Percentiles rank a stretch among this genome's conserved stretches.
Evolutionary conservation across 2,113 vertebrate genomes (phyloP).

Genomic region (Sakesphorus luctuosus): DNA sequence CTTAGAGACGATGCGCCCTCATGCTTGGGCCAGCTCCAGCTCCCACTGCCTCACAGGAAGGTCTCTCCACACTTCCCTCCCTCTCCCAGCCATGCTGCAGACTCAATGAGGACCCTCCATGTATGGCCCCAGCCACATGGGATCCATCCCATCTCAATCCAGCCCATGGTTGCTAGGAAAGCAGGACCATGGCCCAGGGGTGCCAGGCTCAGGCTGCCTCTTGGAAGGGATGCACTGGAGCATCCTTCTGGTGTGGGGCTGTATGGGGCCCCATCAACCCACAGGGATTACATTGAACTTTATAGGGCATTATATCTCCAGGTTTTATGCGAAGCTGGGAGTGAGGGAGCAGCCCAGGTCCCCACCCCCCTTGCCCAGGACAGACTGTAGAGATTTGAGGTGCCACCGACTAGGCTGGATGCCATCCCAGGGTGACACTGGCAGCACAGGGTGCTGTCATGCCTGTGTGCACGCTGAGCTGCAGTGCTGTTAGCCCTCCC

Average conservation of each 20-base stretch:
- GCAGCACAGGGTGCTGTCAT: background rate
- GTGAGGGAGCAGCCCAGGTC: background rate
- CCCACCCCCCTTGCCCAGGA: background rate
- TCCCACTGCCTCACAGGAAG: background rate
- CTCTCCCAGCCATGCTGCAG: accelerated
- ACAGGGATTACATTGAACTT: background rate
- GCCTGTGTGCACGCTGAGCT: background rate
- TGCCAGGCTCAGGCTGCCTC: background rate
- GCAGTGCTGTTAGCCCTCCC: background rate
- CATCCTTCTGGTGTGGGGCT: background rate
- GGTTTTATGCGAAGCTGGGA: background rate
- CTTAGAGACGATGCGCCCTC: constrained; percentile 51
- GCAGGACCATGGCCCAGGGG: background rate
- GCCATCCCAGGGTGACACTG: accelerated
- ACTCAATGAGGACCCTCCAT: accelerated
- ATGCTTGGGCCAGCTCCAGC: constrained; percentile 29
- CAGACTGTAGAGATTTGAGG: background rate
- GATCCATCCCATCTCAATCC: background rate
- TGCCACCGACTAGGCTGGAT: background rate
- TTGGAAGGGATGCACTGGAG: background rate
- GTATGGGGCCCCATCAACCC: background rate
- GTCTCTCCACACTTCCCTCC: background rate
- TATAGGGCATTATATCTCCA: accelerated
- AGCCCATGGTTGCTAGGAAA: background rate
- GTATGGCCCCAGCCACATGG: background rate